Evolutionary conservation across 2,797 vertebrate genomes (phyloP).

Genomic region (Gephyroberyx darwinii): DNA sequence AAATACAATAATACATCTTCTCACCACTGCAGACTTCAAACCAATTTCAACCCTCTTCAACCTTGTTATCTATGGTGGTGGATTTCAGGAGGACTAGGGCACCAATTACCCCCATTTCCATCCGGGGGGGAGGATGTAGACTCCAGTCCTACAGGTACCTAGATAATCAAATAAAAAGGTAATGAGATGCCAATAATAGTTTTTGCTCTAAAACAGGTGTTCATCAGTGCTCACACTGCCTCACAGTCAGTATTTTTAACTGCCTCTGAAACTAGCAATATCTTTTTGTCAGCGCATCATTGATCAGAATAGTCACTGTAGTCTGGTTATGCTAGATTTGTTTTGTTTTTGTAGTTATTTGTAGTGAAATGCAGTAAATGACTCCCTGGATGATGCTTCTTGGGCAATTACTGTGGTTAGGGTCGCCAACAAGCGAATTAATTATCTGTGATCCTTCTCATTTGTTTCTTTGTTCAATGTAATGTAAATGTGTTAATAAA

Average conservation of each 20-base stretch:
- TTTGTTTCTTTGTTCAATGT: not conserved
- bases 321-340: not conserved
- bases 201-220: not conserved
- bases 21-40: no score
- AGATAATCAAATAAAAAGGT: not conserved
- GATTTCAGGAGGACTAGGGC: no score
- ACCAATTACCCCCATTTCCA: no score
- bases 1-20: no score
- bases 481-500: slow-evolving; percentile 16
- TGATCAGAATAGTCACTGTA: not conserved
- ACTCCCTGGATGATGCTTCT: not conserved
- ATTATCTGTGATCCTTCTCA: no score
- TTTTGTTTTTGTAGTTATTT: not conserved
- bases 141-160: no score
- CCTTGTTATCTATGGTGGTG: no score
- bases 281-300: not conserved
- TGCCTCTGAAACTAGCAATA: not conserved
- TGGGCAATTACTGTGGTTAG: not conserved
- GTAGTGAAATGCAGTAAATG: no score
- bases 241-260: not conserved
- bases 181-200: not conserved
- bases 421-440: no score
- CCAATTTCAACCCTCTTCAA: no score
- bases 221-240: not conserved
- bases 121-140: no score